phyloP scores from a whole-genome alignment of 2,797 vertebrate genomes.

The Myotis myotis region DNA sequence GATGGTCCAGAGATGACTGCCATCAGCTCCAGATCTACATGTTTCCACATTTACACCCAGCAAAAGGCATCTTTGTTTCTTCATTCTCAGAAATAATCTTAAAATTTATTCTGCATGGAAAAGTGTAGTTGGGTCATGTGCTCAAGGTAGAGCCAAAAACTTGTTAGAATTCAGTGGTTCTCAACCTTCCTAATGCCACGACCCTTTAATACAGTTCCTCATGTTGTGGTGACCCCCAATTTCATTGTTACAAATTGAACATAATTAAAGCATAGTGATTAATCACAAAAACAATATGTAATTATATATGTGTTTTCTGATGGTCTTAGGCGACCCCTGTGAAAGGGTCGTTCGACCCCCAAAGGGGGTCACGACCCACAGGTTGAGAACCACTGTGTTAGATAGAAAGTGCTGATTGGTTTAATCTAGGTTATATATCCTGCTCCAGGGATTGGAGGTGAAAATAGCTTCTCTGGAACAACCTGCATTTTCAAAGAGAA shows the following conservation, averaged over 20 bases:
- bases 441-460: background rate
- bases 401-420: background rate
- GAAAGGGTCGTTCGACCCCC: too few relatives aligned
- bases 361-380: too few relatives aligned
- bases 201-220: too few relatives aligned
- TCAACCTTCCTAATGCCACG: too few relatives aligned
- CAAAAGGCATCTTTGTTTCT: conserved; percentile 27
- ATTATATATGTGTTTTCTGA: too few relatives aligned
- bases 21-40: background rate
- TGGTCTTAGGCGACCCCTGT: too few relatives aligned
- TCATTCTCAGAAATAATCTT: conserved; percentile 22
- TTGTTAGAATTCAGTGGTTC: background rate
- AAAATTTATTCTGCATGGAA: conserved; percentile 21
- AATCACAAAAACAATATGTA: too few relatives aligned
- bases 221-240: too few relatives aligned
- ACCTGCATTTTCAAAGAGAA: background rate
- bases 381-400: background rate
- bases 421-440: background rate
- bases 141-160: background rate
- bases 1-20: background rate
- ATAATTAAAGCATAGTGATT: too few relatives aligned
- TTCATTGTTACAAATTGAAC: too few relatives aligned
- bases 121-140: background rate
- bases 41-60: background rate
- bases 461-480: background rate